Evolutionary conservation across 2,888 invertebrate species (phyloP).

Genomic region (Beris chalybata): DNA sequence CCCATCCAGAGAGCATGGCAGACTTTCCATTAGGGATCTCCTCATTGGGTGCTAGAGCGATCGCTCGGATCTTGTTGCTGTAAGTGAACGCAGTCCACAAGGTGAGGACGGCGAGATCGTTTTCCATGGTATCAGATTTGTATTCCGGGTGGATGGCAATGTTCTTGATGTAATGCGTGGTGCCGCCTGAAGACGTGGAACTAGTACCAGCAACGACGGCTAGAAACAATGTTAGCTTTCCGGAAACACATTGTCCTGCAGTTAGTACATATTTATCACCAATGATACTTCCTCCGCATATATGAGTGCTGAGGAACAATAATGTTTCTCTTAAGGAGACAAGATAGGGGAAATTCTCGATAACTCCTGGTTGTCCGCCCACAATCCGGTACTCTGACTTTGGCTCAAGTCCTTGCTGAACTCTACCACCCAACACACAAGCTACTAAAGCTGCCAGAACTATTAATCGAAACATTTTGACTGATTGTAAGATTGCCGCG

Average conservation of each 20-base stretch:
- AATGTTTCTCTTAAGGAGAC: neutral
- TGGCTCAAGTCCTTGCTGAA: neutral
- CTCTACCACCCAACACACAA: no score
- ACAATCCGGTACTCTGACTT: neutral
- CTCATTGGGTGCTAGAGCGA: constrained; percentile 52
- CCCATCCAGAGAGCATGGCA: constrained; percentile 37
- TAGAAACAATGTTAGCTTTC: neutral
- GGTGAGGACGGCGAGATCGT: constrained; percentile 38
- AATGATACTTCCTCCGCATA: neutral
- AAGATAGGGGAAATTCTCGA: neutral
- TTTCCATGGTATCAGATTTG: constrained; percentile 12
- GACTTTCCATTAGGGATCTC: neutral
- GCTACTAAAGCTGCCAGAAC: neutral
- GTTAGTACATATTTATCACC: neutral
- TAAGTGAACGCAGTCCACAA: constrained; percentile 52
- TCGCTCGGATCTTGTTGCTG: constrained; percentile 50
- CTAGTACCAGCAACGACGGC: neutral
- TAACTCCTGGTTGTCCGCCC: neutral
- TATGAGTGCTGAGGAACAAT: neutral
- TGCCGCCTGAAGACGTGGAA: neutral
- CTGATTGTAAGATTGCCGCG: neutral
- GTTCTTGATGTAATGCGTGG: neutral
- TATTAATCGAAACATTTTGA: neutral
- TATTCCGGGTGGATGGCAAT: constrained; percentile 2
- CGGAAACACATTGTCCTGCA: constrained; percentile 1